phyloP scores from a whole-genome alignment of 2,888 invertebrate species.

The Cryptus viduatorius region DNA sequence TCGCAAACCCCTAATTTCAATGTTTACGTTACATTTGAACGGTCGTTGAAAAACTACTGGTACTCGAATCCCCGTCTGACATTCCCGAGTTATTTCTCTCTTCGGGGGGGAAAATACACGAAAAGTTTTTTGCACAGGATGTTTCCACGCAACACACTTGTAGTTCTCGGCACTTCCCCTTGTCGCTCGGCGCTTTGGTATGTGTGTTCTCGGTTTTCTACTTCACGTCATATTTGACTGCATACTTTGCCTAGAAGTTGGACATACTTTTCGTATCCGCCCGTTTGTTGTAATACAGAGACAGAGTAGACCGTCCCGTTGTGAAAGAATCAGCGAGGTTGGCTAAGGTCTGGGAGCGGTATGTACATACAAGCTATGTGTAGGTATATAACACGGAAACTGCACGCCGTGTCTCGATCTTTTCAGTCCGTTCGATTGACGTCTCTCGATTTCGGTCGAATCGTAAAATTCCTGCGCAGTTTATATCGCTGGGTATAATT shows the following conservation, averaged over 20 bases:
- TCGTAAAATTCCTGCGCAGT: constrained; percentile 66
- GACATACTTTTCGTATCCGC: constrained; percentile 48
- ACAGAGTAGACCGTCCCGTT: constrained; percentile 1
- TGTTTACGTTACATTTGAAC: constrained; percentile 26
- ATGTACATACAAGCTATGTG: background rate
- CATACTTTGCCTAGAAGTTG: constrained; percentile 45
- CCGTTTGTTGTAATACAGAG: constrained; percentile 2
- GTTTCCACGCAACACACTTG: constrained; percentile 34
- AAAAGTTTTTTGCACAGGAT: constrained; percentile 59
- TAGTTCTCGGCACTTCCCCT: constrained; percentile 23
- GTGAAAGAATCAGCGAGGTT: constrained; percentile 34
- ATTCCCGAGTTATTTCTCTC: constrained; percentile 42
- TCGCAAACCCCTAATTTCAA: no score
- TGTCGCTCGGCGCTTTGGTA: constrained; percentile 5
- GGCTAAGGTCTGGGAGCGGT: background rate
- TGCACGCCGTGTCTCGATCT: background rate
- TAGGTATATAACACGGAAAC: background rate
- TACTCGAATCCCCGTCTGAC: constrained; percentile 5
- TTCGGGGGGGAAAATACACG: constrained; percentile 52
- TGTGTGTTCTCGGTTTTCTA: constrained; percentile 21
- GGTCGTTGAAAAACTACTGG: constrained; percentile 33
- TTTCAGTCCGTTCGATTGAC: background rate
- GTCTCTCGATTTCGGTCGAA: background rate
- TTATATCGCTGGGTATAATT: constrained; percentile 64
- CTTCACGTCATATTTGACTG: constrained; percentile 12